Evolutionary conservation across 2,797 vertebrate species (phyloP).

Genomic region (Alca torda): DNA sequence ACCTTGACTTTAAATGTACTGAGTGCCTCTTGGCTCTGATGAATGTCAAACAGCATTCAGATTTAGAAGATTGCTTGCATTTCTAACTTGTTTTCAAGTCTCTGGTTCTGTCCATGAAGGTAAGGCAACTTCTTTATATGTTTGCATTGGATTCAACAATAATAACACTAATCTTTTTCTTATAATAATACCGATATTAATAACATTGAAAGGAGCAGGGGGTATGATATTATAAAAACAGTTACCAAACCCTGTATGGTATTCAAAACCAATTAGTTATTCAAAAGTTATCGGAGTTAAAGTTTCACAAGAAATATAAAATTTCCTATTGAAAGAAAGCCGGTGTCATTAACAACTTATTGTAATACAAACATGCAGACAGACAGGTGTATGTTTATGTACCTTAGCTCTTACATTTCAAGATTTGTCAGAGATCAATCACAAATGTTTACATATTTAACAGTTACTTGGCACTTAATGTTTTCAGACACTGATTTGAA

Average conservation of each 20-base stretch:
- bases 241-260: too few species aligned
- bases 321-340: not conserved
- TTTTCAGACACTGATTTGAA: not conserved
- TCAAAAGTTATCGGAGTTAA: not conserved
- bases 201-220: not conserved
- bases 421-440: not conserved
- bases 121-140: not conserved
- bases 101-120: conserved; percentile 5
- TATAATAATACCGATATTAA: not conserved
- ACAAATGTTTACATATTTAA: not conserved
- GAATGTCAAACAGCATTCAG: conserved; percentile 36
- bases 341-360: not conserved
- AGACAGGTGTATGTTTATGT: not conserved
- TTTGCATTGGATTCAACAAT: not conserved
- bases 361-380: not conserved
- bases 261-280: not conserved
- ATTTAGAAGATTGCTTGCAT: not conserved
- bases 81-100: not conserved
- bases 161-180: not conserved
- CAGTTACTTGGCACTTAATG: not conserved
- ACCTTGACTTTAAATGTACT: conserved; percentile 49
- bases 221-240: too few species aligned
- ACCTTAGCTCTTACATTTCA: not conserved
- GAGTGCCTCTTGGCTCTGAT: conserved; percentile 46
- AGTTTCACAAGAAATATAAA: not conserved